Evolutionary conservation across 1,140 invertebrate genomes (phyloP), one percentile per base, ranked within the genome.

Genomic region (Drosophila cardini): DNA sequence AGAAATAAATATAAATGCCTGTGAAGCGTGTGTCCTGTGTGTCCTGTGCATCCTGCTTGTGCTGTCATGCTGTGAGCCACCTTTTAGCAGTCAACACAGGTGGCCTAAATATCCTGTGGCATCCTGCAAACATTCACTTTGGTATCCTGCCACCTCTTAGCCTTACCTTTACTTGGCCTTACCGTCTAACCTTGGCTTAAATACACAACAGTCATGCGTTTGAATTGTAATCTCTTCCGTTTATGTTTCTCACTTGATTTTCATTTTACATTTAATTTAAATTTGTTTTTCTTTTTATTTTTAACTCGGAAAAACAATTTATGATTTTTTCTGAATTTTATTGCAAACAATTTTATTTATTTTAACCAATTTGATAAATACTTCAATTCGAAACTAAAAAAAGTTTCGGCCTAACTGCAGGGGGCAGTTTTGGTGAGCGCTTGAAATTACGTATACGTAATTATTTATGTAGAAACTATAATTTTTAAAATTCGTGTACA

Each of bases 1-100:
- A 67, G 32, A 84, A 60, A 80, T 84, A 79, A 78, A 78, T 78
- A 78, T 55, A 85, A 85, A 80, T 78, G 81, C 71, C 72, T 80
- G 77, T 74, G 80, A 78, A 60, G 53, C 61, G 68, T 62, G 36
- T 72, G 53, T 70, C 60, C 45, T 62, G 45, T 10, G n/a, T n/a
- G n/a, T n/a, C 42, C 45, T 46, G 45, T 26, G 36, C 36, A 38
- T 26, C 21, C 21, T 26, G 21, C 5, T 26, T 3, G 21, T 5
- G 4, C 4, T 26, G 21, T 26, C 11, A 15, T 7, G 16, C 38
- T 36, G 58, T 13, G 34, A 21, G 34, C 2, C 52, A 52, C 30
- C 34, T 55, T 55, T 55, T 55, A 55, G 38, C 52, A 55, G 32
- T 13, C 52, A 36, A 16, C 32, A 55, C 32, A 55, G 6, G 13